Percentiles rank a stretch among this genome's conserved stretches.
These are phyloP conservation scores for Drosophila funebris DNA, from an alignment of 1,140 invertebrate species.

Conservation along the genomic window DNA sequence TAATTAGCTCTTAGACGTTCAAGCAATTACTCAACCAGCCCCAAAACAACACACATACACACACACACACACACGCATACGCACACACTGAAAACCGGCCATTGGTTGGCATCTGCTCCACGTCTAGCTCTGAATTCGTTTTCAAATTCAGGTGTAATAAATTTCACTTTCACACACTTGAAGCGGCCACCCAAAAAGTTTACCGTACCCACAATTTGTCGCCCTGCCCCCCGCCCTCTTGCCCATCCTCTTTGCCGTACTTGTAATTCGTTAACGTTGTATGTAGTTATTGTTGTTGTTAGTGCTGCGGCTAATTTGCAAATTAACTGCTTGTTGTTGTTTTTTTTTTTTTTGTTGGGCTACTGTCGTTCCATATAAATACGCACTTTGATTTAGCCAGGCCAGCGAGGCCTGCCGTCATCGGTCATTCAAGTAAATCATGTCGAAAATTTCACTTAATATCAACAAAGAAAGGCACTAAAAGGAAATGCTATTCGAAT, in stretches of 20 bases:
- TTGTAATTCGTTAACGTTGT: conserved; percentile 11
- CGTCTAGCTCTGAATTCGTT: conserved; percentile 63
- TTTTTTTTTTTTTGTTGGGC: conserved; percentile 13
- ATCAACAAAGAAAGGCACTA: not conserved
- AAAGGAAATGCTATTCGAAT: not conserved
- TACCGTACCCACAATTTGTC: too few relatives aligned
- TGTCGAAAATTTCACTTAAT: conserved; percentile 75
- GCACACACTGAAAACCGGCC: conserved; percentile 15
- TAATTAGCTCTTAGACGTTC: conserved; percentile 44
- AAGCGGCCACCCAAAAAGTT: conserved; percentile 54
- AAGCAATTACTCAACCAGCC: conserved; percentile 49
- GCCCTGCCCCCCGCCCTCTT: conserved; percentile 6
- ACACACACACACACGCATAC: not conserved
- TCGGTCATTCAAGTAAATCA: conserved; percentile 54
- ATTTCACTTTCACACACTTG: conserved; percentile 79
- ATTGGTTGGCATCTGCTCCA: conserved; percentile 12
- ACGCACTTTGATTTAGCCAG: conserved; percentile 40
- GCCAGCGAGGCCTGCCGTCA: conserved; percentile 11
- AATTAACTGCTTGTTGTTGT: conserved; percentile 37
- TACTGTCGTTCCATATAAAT: conserved; percentile 66
- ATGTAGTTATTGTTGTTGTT: conserved; percentile 1
- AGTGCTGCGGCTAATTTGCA: conserved; percentile 57
- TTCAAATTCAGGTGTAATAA: conserved; percentile 68
- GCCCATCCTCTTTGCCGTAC: conserved; percentile 10
- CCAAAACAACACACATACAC: not conserved